phyloP scores from a whole-genome alignment of 2,113 vertebrate species.

The Mustela lutreola region DNA sequence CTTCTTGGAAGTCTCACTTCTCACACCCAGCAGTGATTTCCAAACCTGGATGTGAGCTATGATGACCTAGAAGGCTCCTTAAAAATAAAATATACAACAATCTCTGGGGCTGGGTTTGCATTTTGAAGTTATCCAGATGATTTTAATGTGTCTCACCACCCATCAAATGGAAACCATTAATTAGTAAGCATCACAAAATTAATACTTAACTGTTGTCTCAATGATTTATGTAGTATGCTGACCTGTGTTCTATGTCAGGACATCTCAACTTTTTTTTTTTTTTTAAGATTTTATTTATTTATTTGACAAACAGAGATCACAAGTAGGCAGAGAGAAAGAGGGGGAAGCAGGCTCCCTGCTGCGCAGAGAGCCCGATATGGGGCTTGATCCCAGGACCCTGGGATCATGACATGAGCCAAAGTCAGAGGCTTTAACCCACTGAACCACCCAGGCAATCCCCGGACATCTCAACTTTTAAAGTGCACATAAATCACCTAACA shows the following conservation, averaged over 20 bases:
- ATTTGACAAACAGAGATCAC: too few species aligned
- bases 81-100: slow-evolving; percentile 27
- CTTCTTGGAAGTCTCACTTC: neutral
- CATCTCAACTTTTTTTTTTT: neutral
- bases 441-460: too few species aligned
- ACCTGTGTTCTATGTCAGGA: neutral
- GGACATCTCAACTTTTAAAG: neutral
- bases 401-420: too few species aligned
- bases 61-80: neutral
- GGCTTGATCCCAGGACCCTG: too few species aligned
- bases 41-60: neutral
- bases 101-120: slow-evolving; percentile 7
- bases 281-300: too few species aligned
- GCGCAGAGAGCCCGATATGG: too few species aligned
- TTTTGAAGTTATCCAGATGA: slow-evolving; percentile 31
- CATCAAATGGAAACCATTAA: slow-evolving; percentile 22
- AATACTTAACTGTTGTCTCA: slow-evolving; percentile 7
- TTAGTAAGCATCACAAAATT: slow-evolving; percentile 26
- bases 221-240: slow-evolving; percentile 18
- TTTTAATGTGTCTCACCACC: slow-evolving; percentile 33
- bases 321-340: too few species aligned
- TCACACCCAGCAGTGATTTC: neutral
- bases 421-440: too few species aligned
- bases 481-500: neutral
- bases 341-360: too few species aligned